phyloP scores from a whole-genome alignment of 2,888 invertebrate genomes.

The Spialia ferax region DNA sequence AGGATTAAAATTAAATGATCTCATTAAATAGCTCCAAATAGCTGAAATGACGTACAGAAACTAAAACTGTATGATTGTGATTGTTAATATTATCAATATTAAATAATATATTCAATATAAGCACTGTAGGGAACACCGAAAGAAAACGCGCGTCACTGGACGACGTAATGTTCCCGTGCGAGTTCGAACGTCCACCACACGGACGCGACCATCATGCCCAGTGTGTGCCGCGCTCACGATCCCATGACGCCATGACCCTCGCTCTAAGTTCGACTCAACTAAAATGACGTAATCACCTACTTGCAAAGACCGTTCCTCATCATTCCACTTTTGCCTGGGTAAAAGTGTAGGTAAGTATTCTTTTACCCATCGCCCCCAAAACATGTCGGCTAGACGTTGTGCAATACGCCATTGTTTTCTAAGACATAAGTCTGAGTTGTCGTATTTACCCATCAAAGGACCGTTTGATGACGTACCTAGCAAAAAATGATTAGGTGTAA shows the following conservation, averaged over 20 bases:
- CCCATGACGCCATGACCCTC: not conserved
- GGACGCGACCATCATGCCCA: not conserved
- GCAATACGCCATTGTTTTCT: not conserved
- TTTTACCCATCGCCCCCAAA: not conserved
- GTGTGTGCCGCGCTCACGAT: not conserved
- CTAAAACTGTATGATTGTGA: no score
- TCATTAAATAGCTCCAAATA: no score
- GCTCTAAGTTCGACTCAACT: not conserved
- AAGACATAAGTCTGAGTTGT: not conserved
- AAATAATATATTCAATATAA: no score
- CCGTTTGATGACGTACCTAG: not conserved
- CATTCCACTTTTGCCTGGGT: not conserved
- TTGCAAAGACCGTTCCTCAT: not conserved
- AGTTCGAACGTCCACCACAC: not conserved
- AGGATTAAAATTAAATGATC: no score
- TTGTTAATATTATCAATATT: no score
- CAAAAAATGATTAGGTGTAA: constrained; percentile 1
- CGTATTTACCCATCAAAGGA: not conserved
- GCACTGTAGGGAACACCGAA: no score
- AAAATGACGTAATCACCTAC: not conserved
- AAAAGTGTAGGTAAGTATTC: not conserved
- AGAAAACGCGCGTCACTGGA: not conserved
- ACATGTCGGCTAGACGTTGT: not conserved
- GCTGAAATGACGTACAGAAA: no score
- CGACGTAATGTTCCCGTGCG: not conserved